A percentile compares a stretch with the other conserved stretches of the same genome.
Conservation (phyloP, 2,797 vertebrate species). For the Austrolebias charrua region DNA sequence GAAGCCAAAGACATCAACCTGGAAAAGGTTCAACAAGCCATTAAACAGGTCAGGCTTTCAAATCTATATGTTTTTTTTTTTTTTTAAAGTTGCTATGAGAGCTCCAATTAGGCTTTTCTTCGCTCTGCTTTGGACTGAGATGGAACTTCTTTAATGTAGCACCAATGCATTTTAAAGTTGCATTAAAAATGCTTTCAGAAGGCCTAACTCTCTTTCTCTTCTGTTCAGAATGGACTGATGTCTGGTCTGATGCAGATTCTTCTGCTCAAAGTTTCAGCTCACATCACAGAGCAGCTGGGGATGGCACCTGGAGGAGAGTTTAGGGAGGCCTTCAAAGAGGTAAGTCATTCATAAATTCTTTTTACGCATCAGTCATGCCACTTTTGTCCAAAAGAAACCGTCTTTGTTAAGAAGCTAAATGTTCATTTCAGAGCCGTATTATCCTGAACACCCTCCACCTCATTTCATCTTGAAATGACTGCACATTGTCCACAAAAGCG, state of each 20-base stretch:
- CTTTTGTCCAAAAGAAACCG: not conserved
- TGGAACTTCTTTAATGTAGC: not conserved
- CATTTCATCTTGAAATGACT: not conserved
- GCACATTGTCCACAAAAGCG: not conserved
- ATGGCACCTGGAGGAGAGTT: slow-evolving; percentile 99
- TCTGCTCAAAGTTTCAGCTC: slow-evolving; percentile 96
- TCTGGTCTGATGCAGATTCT: slow-evolving; percentile 99
- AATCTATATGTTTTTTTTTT: no score
- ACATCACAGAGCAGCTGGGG: slow-evolving; percentile 97
- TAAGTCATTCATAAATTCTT: slow-evolving; percentile 42
- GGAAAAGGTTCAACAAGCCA: slow-evolving; percentile 97
- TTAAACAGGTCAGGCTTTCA: slow-evolving; percentile 87
- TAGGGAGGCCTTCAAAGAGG: slow-evolving; percentile 97
- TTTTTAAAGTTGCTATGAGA: no score
- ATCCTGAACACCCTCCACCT: not conserved
- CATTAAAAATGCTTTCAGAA: not conserved
- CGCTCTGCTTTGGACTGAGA: not conserved
- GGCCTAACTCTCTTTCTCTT: not conserved
- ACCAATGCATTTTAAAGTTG: not conserved
- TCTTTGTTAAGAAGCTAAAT: not conserved
- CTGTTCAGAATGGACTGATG: slow-evolving; percentile 92
- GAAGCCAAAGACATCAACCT: slow-evolving; percentile 98
- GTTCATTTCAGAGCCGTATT: not conserved
- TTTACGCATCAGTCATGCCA: not conserved
- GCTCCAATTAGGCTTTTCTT: no score